A percentile compares a stretch with the other conserved stretches of the same genome.
These are phyloP conservation scores for Pseudomyrmex flavicornis DNA, from an alignment of 1,140 invertebrate species.

Conservation along the genomic window DNA sequence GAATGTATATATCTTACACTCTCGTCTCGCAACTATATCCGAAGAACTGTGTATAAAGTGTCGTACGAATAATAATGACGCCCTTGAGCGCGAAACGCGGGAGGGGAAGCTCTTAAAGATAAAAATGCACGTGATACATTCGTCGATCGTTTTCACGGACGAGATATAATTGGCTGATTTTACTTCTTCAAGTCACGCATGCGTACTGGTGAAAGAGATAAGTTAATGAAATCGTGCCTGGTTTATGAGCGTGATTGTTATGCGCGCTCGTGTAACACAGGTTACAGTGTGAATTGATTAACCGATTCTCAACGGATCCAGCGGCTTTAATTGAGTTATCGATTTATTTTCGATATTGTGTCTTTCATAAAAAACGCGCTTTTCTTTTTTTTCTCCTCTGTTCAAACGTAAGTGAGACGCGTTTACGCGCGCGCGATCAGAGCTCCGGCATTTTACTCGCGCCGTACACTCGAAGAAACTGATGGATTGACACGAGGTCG, in stretches of 20 bases:
- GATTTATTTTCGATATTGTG: conserved; percentile 82
- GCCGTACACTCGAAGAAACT: too few species aligned
- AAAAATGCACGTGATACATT: conserved; percentile 50
- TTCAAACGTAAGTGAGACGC: conserved; percentile 64
- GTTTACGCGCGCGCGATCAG: conserved; percentile 69
- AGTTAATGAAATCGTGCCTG: conserved; percentile 83
- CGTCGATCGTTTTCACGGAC: conserved; percentile 37
- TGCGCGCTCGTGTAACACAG: conserved; percentile 75
- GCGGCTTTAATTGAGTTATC: conserved; percentile 82
- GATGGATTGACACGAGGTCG: conserved; percentile 49
- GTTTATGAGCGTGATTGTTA: conserved; percentile 80
- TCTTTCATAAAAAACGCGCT: conserved; percentile 68
- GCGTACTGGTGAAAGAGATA: conserved; percentile 73
- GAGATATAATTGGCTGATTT: conserved; percentile 75
- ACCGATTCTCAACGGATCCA: conserved; percentile 71
- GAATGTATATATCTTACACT: conserved; percentile 23
- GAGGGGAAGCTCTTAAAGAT: conserved; percentile 4
- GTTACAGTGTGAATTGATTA: conserved; percentile 78
- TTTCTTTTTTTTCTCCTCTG: not conserved
- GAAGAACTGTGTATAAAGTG: conserved; percentile 50
- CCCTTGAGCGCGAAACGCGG: conserved; percentile 37
- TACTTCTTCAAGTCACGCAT: conserved; percentile 81
- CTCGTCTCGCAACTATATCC: conserved; percentile 37
- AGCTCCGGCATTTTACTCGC: conserved; percentile 14
- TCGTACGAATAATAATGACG: conserved; percentile 64